Percentiles rank a stretch among this genome's conserved stretches.
phyloP scores from a whole-genome alignment of 2,888 invertebrate species.

The Polydrusus tereticollis region DNA sequence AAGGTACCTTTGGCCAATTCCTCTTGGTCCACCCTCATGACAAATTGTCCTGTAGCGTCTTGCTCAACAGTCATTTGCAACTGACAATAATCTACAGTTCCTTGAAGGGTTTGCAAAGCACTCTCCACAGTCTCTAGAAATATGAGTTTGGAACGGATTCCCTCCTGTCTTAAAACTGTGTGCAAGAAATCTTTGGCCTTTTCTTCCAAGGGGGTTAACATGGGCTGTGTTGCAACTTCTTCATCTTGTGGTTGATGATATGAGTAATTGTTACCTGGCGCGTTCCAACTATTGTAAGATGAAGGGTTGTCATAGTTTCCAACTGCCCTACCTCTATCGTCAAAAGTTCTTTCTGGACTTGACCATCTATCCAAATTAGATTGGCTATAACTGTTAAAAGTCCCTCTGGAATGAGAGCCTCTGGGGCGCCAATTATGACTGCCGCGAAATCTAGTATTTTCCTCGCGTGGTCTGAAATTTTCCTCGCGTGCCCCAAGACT shows the following conservation, averaged over 20 bases:
- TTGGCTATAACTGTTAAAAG: not conserved
- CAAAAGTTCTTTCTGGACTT: constrained; percentile 35
- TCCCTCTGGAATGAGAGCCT: not conserved
- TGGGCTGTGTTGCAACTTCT: not conserved
- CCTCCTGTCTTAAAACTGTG: constrained; percentile 36
- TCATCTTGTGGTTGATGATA: not conserved
- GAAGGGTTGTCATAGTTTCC: not conserved
- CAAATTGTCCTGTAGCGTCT: constrained; percentile 23
- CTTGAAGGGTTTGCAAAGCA: constrained; percentile 35
- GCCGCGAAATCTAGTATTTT: not conserved
- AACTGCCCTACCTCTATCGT: constrained; percentile 31
- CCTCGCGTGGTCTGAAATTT: not conserved
- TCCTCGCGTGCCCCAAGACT: not conserved
- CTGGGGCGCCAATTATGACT: not conserved
- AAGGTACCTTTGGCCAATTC: constrained; percentile 44
- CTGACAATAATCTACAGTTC: constrained; percentile 40
- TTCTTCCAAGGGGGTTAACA: constrained; percentile 31
- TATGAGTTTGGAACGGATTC: constrained; percentile 44
- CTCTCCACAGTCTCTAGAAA: constrained; percentile 41
- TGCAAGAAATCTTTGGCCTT: constrained; percentile 37
- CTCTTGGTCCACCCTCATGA: constrained; percentile 43
- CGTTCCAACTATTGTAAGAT: not conserved
- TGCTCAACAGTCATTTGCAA: constrained; percentile 28
- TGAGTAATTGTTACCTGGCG: not conserved
- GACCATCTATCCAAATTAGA: not conserved